Evolutionary conservation across 1,140 invertebrate genomes (phyloP), one percentile per base, ranked within the genome.

Genomic region (Amphibalanus amphitrite): DNA sequence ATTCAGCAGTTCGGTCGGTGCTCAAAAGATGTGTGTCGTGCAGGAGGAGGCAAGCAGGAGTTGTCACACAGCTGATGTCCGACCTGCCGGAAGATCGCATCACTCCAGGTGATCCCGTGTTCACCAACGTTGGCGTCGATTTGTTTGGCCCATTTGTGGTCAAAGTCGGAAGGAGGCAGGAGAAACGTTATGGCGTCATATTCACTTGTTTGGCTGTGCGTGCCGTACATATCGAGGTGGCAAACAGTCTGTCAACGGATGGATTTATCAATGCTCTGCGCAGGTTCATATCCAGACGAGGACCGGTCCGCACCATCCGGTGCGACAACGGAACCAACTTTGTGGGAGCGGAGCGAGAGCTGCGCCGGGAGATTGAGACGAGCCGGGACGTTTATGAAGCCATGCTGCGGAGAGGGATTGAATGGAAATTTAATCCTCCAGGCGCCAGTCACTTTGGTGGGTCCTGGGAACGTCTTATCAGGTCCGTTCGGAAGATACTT

Each of bases 271-370:
- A 74, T 38, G 74, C 73, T 25, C 74, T 81, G 0, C 71, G 73
- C 64, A 59, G 78, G 28, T 80, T 81, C 65, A 73, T 78, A 29
- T 72, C 71, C 29, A 38, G 76, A 26, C n/a, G 75, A 71, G 78
- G 77, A 69, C 71, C 73, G 23, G 76, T 74, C n/a, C 70, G 59
- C 28, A 28, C 70, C 29, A 71, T 79, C 13, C 70, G 73, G 70
- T 74, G 69, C 26, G 77, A 80, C 67, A 80, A 80, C 64, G 79
- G 73, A 1, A 78, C 78, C 0, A 77, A 78, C 70, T 79, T 80
- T 33, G 73, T 75, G n/a, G 74, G 75, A 6, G 75, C 74, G 28
- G 71, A 77, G 30, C 67, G 70, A 13, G 76, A 78, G 70, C 47
- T 78, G 68, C 38, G 38, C 70, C 71, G 71, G 30, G 28, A 20